phyloP scores from a whole-genome alignment of 2,888 invertebrate genomes.

The Euproctis similis region DNA sequence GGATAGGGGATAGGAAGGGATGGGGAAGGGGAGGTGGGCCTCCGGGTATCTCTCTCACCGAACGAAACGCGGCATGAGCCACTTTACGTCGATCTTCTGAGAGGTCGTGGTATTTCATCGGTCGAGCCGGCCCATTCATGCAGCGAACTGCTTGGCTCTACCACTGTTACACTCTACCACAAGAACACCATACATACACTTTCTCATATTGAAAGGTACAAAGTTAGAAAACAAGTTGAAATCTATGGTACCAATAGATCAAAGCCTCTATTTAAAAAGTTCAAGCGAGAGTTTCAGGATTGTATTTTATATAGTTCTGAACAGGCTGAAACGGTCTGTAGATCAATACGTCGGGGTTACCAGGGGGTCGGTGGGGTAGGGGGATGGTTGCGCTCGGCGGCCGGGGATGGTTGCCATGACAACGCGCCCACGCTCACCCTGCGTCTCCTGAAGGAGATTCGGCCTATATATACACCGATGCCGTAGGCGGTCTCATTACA shows the following conservation, averaged over 20 bases:
- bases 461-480: slow-evolving; percentile 45
- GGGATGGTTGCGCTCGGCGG: slow-evolving; percentile 19
- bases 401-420: slow-evolving; percentile 48
- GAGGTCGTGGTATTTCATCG: too few relatives aligned
- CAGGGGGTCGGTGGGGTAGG: slow-evolving; percentile 16
- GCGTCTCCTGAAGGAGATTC: slow-evolving; percentile 36
- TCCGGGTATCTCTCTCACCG: too few relatives aligned
- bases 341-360: slow-evolving; percentile 53
- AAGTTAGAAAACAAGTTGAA: slow-evolving; percentile 3
- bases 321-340: slow-evolving; percentile 35
- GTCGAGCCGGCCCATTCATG: too few relatives aligned
- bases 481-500: slow-evolving; percentile 53
- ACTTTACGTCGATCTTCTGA: too few relatives aligned
- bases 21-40: too few relatives aligned
- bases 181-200: too few relatives aligned
- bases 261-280: slow-evolving; percentile 17
- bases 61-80: too few relatives aligned
- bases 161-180: too few relatives aligned
- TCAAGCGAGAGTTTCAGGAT: slow-evolving; percentile 19
- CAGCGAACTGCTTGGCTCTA: too few relatives aligned
- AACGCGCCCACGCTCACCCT: slow-evolving; percentile 65
- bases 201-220: too few relatives aligned
- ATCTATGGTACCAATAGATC: slow-evolving; percentile 3
- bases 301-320: slow-evolving; percentile 33
- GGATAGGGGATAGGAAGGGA: too few relatives aligned